phyloP scores from a whole-genome alignment of 1,140 invertebrate species.

The Bemisia tabaci region DNA sequence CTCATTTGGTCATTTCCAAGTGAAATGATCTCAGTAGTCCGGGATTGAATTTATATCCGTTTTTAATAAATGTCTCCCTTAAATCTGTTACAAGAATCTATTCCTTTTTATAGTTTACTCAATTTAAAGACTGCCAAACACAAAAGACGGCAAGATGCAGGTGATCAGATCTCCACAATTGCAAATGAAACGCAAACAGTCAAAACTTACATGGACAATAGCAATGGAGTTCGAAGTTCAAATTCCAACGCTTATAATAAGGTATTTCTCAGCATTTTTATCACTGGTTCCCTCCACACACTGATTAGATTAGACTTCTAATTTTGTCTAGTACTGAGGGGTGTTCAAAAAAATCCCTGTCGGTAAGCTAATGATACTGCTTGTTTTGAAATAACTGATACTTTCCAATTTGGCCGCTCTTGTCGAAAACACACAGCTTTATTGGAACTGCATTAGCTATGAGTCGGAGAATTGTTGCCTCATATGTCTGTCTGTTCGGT shows the following conservation, averaged over 20 bases:
- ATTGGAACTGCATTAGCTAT: too few relatives aligned
- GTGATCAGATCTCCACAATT: constrained; percentile 31
- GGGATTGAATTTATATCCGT: too few relatives aligned
- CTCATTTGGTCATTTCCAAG: too few relatives aligned
- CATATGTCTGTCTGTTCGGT: too few relatives aligned
- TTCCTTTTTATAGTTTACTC: background rate
- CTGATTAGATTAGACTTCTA: constrained; percentile 6
- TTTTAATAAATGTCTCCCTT: too few relatives aligned
- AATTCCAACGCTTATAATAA: constrained; percentile 86
- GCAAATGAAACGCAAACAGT: constrained; percentile 42
- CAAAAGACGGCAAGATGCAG: constrained; percentile 29
- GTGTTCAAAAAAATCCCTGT: background rate
- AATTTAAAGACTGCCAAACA: constrained; percentile 18
- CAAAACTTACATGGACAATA: constrained; percentile 93
- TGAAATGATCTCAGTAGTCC: too few relatives aligned
- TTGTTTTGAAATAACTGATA: too few relatives aligned
- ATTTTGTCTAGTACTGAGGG: background rate
- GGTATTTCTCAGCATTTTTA: constrained; percentile 39
- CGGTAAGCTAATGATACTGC: too few relatives aligned
- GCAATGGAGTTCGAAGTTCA: constrained; percentile 66
- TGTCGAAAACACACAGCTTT: too few relatives aligned
- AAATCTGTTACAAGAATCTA: too few relatives aligned
- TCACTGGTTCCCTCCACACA: constrained; percentile 1
- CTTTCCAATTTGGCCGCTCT: too few relatives aligned
- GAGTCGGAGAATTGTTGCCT: too few relatives aligned